Conservation (phyloP, 2,797 vertebrate species). For the Avahi laniger region DNA sequence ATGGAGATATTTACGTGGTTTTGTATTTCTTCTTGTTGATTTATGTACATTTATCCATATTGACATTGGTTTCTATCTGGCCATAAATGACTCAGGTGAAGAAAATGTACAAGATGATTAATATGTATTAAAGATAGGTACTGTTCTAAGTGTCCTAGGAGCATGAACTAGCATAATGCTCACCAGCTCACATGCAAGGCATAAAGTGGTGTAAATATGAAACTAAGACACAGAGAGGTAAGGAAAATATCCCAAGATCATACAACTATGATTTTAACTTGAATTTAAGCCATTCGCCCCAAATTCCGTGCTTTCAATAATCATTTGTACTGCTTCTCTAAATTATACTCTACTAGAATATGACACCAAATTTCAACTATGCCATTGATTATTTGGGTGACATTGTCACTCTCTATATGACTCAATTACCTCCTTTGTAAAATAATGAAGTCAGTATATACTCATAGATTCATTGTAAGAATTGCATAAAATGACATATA, state of each 20-base stretch:
- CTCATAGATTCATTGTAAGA: neutral
- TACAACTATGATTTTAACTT: neutral
- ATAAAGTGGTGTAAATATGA: neutral
- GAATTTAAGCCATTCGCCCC: neutral
- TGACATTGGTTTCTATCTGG: slow-evolving; percentile 55
- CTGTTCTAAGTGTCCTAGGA: neutral
- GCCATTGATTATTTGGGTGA: neutral
- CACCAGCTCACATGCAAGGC: neutral
- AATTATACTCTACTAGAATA: neutral
- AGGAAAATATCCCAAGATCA: neutral
- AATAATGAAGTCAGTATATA: neutral
- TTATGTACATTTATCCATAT: slow-evolving; percentile 31
- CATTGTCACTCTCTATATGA: neutral
- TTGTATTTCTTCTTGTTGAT: slow-evolving; percentile 51
- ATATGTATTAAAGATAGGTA: neutral
- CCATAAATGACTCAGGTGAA: slow-evolving; percentile 1
- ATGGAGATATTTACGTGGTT: slow-evolving; percentile 52
- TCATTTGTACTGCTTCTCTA: neutral
- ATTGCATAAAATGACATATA: neutral
- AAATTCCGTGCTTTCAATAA: neutral
- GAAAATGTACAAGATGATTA: slow-evolving; percentile 14
- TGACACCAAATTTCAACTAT: neutral
- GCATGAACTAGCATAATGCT: neutral
- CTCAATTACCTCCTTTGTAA: neutral
- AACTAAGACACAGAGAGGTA: neutral